Evolutionary conservation across 2,797 vertebrate species (phyloP).

Genomic region (Rhinogobio ventralis): DNA sequence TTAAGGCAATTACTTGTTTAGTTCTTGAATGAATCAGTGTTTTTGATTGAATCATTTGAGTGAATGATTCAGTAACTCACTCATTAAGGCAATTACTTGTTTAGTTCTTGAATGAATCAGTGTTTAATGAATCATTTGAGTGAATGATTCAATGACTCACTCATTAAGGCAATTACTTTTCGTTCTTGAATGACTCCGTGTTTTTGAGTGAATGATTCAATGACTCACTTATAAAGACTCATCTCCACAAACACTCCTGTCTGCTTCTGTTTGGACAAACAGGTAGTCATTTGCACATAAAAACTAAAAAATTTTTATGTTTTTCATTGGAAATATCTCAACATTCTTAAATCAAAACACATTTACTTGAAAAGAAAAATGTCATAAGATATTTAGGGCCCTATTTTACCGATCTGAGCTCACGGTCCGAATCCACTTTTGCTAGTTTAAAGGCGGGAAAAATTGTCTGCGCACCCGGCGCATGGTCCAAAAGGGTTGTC

Average conservation of each 20-base stretch:
- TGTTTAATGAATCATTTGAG: background rate
- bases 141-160: background rate
- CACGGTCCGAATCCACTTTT: no score
- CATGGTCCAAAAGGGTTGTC: no score
- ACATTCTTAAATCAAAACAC: background rate
- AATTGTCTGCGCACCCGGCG: no score
- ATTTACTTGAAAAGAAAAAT: background rate
- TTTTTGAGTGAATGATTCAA: background rate
- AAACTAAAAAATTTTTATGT: no score
- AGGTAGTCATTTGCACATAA: background rate
- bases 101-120: background rate
- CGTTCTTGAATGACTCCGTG: background rate
- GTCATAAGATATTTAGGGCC: no score
- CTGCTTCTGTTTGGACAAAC: background rate
- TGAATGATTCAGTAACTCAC: no score
- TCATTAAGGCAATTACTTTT: rapidly evolving
- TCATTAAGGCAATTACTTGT: rapidly evolving
- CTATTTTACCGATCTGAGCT: no score
- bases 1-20: no score
- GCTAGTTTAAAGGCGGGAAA: no score
- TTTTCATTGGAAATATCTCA: background rate
- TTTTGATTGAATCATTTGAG: rapidly evolving
- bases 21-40: no score
- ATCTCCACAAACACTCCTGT: background rate
- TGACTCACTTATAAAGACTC: background rate